Evolutionary conservation across 1,140 invertebrate genomes (phyloP).

Genomic region (Leptopilina boulardi): DNA sequence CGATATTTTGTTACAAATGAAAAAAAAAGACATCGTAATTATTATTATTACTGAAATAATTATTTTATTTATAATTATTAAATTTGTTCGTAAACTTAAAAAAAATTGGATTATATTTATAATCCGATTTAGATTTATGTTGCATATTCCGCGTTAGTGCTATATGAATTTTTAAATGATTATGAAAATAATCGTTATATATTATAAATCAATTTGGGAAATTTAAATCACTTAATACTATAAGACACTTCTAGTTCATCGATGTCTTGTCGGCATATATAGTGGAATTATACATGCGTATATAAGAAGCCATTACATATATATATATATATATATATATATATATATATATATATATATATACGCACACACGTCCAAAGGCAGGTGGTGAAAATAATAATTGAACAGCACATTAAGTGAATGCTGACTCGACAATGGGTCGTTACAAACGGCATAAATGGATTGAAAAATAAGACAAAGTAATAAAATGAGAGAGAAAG

Average conservation of each 20-base stretch:
- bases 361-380: not conserved
- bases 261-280: not conserved
- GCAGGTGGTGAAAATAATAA: conserved; percentile 24
- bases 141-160: too few species aligned
- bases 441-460: conserved; percentile 16
- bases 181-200: conserved; percentile 13
- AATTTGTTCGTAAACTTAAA: too few species aligned
- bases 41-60: too few species aligned
- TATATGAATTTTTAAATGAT: not conserved
- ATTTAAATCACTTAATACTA: not conserved
- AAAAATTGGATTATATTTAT: too few species aligned
- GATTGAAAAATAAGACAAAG: conserved; percentile 1
- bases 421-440: conserved; percentile 24
- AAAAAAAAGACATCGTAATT: too few species aligned
- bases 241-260: conserved; percentile 12
- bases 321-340: too few species aligned
- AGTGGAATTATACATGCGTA: conserved; percentile 1
- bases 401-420: conserved; percentile 21
- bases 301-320: not conserved
- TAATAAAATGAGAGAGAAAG: not conserved
- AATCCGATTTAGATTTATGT: too few species aligned
- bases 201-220: not conserved
- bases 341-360: too few species aligned
- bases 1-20: too few species aligned
- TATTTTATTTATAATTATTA: too few species aligned